Evolutionary conservation across 2,888 invertebrate species (phyloP), one percentile per base, ranked within the genome.

Genomic region (Lithosia quadra): DNA sequence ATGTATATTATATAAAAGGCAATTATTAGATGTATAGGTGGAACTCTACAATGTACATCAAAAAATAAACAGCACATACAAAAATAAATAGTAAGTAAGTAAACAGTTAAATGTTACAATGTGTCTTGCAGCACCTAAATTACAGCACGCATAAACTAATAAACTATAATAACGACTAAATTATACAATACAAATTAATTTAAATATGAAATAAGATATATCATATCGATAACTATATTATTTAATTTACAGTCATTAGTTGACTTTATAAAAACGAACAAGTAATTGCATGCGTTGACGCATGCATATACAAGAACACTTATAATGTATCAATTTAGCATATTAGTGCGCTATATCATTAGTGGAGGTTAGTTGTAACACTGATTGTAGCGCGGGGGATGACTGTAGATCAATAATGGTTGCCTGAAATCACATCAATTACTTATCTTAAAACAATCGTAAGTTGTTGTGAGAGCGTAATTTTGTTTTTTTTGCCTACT

Each of bases 271-370:
- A 78, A 78, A 79, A 76, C 33, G 58, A 15, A 49, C 39, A 59
- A 64, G 63, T 71, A 72, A 73, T 73, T 18, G 72, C 33, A 70
- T 71, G 68, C 70, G 68, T 72, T 65, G 63, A 65, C 59, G 65
- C 70, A 77, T 67, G 43, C 58, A 77, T 65, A 33, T 62, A 63
- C 71, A 69, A 61, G 59, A 64, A 70, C 60, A 65, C 33, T 72
- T 69, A 79, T 76, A 73, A 72, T 65, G 64, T 18, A 63, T 65
- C 73, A 63, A 70, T 18, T 79, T 77, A 74, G 36, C 74, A 79
- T 78, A 70, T 76, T 62, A 74, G 68, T 75, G 72, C 75, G 65
- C 61, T 70, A 78, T 75, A 74, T 68, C 71, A 71, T 75, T 73
- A 68, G 60, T 53, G 69, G 67, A 43, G 8, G 43, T 18, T 43